phyloP scores from a whole-genome alignment of 2,888 invertebrate genomes.

The Oithona nana region DNA sequence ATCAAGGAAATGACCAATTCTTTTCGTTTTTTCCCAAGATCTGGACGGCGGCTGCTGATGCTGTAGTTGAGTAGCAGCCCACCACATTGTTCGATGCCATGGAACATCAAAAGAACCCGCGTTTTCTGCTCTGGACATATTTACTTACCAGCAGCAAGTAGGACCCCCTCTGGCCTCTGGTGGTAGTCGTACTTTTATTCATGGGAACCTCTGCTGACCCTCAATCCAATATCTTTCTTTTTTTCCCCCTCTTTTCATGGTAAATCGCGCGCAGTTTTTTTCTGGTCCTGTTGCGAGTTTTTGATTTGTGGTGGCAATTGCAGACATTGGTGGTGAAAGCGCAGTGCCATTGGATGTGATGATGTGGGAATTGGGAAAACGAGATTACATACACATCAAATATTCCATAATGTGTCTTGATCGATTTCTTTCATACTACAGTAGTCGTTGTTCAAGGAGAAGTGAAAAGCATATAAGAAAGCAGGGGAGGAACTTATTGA shows the following conservation, averaged over 20 bases:
- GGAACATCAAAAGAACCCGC: no score
- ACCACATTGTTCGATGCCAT: no score
- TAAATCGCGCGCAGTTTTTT: neutral
- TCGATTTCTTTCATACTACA: neutral
- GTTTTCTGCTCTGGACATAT: no score
- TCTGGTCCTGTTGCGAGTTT: no score
- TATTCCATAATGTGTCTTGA: no score
- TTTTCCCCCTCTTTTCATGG: neutral
- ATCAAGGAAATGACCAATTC: neutral
- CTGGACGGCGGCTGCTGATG: no score
- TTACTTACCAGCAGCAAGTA: neutral
- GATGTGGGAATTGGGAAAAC: neutral
- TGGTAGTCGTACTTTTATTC: neutral
- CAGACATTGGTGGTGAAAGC: no score
- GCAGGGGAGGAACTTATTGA: no score
- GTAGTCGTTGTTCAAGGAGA: no score
- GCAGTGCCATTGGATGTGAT: neutral
- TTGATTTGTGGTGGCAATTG: neutral
- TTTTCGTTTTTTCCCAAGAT: neutral
- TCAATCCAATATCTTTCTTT: neutral
- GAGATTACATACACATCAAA: neutral
- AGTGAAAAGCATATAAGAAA: neutral
- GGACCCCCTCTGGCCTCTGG: neutral
- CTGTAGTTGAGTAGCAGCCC: no score
- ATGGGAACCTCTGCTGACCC: neutral